Base-by-base conservation (phyloP, 2,113 vertebrate species). In the Hyla sarda region DNA sequence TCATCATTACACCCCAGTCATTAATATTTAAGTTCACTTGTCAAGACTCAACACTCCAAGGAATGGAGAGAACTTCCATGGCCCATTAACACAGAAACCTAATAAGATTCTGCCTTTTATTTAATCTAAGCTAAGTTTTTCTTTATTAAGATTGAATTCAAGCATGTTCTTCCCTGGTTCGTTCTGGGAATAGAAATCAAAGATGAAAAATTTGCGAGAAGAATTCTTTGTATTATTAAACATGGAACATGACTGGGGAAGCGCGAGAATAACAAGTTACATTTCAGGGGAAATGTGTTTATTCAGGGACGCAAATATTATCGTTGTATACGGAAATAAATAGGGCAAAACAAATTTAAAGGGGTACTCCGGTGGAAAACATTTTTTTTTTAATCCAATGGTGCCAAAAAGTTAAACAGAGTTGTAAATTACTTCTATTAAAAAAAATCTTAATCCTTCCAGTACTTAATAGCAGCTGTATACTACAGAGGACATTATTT, bases 11-110 rank as follows among this genome's bases (percentile, higher is more conserved):
- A 81, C 56, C 78, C 78, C 41, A 81, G 78, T 81, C 78, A 81
- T 81, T 81, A 81, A 81, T 81, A 81, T 81, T 81, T 81, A 81
- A 81, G 78, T 81, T 81, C 56, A 65, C 78, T 81, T 81, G 78
- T 81, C 78, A 81, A 80, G 78, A 28, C 78, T 81, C 34, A 62
- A 62, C 58, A 81, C 78, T 81, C 78, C 78, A 65, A 81, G 78
- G 78, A 81, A 62, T 81, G 78, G 54, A 81, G 58, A 28, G 30
- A 81, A 60, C 41, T 47, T 60, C 41, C 78, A 81, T 65, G 78
- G 78, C 78, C 78, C 78, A 81, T 81, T 81, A 81, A 81, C 56
- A 81, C 56, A 62, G 78, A 81, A 62, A 62, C 78, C 56, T 81
- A 81, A 80, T 65, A 58, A 81, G n/a, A 81, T 65, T 11, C 41